Conservation (phyloP, 1,140 invertebrate species). For the Limonius californicus region DNA sequence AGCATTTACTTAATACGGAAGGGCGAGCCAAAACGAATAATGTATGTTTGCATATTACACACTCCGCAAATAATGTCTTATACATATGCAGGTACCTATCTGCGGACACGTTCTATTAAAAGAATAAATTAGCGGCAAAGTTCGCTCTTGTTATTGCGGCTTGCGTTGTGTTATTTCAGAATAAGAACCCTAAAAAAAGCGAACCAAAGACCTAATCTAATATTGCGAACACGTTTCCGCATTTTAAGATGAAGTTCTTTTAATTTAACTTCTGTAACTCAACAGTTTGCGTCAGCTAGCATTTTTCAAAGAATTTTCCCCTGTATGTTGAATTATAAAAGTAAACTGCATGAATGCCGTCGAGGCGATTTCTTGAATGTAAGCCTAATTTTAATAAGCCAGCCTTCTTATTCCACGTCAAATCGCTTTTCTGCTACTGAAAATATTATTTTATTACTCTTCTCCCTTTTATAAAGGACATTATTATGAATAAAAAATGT, state of each 20-base stretch:
- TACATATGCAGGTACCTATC: background rate
- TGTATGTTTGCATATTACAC: background rate
- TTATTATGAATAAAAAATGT: too few species aligned
- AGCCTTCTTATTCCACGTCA: background rate
- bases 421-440: background rate
- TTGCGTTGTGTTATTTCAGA: background rate
- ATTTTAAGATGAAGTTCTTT: slow-evolving; percentile 14
- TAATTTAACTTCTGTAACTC: slow-evolving; percentile 14
- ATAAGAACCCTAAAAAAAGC: slow-evolving; percentile 3
- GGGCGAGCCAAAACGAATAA: background rate
- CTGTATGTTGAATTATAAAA: slow-evolving; percentile 13
- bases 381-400: slow-evolving; percentile 11
- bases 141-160: background rate
- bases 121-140: background rate
- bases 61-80: background rate
- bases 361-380: background rate
- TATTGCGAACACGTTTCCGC: slow-evolving; percentile 5
- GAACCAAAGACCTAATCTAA: slow-evolving; percentile 2
- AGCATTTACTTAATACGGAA: slow-evolving; percentile 4
- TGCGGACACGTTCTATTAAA: slow-evolving; percentile 9
- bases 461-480: background rate
- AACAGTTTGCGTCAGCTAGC: background rate
- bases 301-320: background rate
- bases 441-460: slow-evolving; percentile 2
- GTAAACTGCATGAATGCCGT: slow-evolving; percentile 2